Percentiles rank a stretch among this genome's conserved stretches.
These are phyloP conservation scores for Adelosebastes latens DNA, from an alignment of 2,797 vertebrate genomes.

Conservation along the genomic window DNA sequence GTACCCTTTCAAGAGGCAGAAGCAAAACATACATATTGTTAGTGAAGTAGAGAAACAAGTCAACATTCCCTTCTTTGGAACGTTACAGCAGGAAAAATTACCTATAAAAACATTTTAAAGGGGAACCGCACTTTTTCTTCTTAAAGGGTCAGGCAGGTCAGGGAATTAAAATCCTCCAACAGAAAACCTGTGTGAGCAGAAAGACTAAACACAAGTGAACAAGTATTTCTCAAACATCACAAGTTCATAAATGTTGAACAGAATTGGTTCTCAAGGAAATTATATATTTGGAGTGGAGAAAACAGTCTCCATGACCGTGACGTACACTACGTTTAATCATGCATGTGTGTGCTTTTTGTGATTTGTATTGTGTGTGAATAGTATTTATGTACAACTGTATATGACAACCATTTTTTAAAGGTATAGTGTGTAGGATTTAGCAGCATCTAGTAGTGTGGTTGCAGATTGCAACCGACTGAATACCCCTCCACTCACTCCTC, in stretches of 20 bases:
- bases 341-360: background rate
- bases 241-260: background rate
- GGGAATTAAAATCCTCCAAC: background rate
- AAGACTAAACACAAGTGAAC: background rate
- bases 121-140: background rate
- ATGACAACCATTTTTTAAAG: too few species aligned
- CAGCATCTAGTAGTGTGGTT: too few species aligned
- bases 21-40: background rate
- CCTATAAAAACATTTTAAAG: background rate
- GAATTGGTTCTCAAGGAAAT: background rate
- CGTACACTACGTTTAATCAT: background rate
- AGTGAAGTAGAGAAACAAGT: background rate
- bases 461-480: too few species aligned
- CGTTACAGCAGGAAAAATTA: background rate
- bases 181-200: background rate
- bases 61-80: background rate
- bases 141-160: background rate
- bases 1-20: background rate
- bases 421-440: too few species aligned
- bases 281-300: background rate
- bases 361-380: background rate
- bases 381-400: background rate
- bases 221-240: background rate
- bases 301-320: background rate
- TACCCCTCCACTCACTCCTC: too few species aligned